Conservation (phyloP, 2,113 vertebrate species). For the Camelus bactrianus region DNA sequence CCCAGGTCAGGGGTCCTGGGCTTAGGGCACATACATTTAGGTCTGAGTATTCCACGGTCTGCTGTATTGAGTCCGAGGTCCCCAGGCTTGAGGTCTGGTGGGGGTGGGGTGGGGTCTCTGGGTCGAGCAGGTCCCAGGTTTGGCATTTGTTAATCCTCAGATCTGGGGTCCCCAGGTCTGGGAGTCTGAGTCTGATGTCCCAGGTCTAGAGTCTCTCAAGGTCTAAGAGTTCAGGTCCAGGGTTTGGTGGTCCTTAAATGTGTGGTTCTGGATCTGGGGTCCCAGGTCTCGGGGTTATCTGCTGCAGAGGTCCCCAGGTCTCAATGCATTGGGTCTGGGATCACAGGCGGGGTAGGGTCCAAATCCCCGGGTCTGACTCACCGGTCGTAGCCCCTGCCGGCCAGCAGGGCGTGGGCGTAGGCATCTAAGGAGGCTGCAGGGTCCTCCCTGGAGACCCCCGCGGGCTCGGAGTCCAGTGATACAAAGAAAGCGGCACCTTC, state of each 20-base stretch:
- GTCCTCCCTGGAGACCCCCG: constrained; percentile 89
- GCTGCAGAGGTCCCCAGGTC: not conserved
- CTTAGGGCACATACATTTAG: not conserved
- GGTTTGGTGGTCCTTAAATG: not conserved
- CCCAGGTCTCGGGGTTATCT: not conserved
- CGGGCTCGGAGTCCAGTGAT: constrained; percentile 90
- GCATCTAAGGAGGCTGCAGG: constrained; percentile 88
- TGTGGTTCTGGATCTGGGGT: not conserved
- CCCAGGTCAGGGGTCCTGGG: not conserved
- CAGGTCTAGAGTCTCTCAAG: not conserved
- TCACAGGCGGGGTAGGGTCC: not conserved
- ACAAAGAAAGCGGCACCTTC: constrained; percentile 95
- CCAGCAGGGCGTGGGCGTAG: constrained; percentile 92
- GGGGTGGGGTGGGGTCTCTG: not conserved
- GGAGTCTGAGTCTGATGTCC: not conserved
- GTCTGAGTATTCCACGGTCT: not conserved
- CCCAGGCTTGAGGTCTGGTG: not conserved
- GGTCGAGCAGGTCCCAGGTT: not conserved
- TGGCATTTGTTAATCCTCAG: not conserved
- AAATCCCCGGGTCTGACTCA: constrained; percentile 36
- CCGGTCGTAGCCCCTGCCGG: constrained; percentile 94
- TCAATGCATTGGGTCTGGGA: not conserved
- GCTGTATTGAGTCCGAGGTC: not conserved
- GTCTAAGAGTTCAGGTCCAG: not conserved
- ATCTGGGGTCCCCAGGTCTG: not conserved